Evolutionary conservation across 2,888 invertebrate genomes (phyloP), one percentile per base, ranked within the genome.

Genomic region (Erpobdella octoculata): DNA sequence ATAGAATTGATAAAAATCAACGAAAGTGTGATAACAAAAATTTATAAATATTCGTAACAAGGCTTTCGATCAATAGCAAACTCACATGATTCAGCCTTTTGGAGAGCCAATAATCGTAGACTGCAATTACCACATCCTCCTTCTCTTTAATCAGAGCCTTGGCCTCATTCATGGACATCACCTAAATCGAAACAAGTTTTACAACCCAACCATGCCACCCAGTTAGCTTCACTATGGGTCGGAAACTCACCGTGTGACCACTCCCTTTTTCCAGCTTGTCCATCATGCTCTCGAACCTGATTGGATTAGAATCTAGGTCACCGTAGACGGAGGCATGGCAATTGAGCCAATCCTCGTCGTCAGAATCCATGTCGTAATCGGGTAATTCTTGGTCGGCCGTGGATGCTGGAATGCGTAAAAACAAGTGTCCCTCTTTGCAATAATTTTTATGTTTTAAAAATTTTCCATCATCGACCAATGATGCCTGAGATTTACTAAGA

Each of bases 51-150:
- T 41, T 41, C n/a, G 9, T 25, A 28, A 12, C 48, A 28, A n/a
- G 53, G 6, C 21, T 9, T 21, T 1, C 21, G 21, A 6, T 46
- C 18, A 46, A 1, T n/a, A 5, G 6, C 8, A n/a, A 1, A 73
- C 73, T 83, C 84, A 89, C 89, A 81, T 90, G 90, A 86, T 90
- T 91, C 78, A 96, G 88, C 70, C 97, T 89, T 86, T 98, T 98
- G 85, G 92, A 93, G 78, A 98, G 88, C 98, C 98, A 98, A 86
- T 98, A 98, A 86, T 99, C 98, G 86, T 95, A 98, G 74, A 98
- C 94, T 78, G 96, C 93, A 83, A 94, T 93, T 82, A 94, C 92
- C 80, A 97, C 89, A 75, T 83, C 83, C 86, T 97, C 96, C 82
- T 93, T 92, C 84, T 91, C 90, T 82, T 94, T 93, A 77, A 96